Evolutionary conservation across 1,140 invertebrate species (phyloP), one percentile per base, ranked within the genome.

Genomic region (Brachionus calyciflorus): DNA sequence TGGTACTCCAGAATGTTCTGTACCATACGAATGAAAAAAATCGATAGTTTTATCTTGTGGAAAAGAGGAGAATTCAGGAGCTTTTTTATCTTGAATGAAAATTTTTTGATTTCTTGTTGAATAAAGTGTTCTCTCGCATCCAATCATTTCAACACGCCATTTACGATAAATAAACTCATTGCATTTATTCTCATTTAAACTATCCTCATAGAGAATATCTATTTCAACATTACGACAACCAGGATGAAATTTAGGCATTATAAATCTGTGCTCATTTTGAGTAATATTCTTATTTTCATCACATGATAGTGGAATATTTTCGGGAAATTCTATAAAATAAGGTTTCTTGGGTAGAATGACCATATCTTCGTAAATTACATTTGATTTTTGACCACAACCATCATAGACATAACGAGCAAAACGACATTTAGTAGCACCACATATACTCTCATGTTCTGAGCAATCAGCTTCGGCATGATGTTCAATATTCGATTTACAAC

Each of bases 311-410:
- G 30, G 30, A 6, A 65, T 37, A 44, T 65, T 65, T 4, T 28
- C n/a, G 10, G 60, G 60, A 65, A 65, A 65, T 19, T 1, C 33
- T 10, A 17, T 19, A 44, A 65, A 65, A 37, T n/a, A 40, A 6
- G 60, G 60, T 21, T 65, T 44, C 14, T 26, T 65, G 14, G 60
- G 60, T 4, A 65, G 24, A 65, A 65, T 33, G 7, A 17, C n/a
- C n/a, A 65, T 21, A 24, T 37, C 19, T 65, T 65, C 60, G 17
- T 17, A 44, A 30, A 65, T 12, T 65, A 30, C 60, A 44, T 65
- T 65, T 19, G 60, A 65, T 33, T 44, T 65, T 65, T 65, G 60
- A 33, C 60, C 60, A 44, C 60, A 65, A 3, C 30, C 30, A 44
- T 65, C 60, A 21, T 17, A 65, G 4, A 65, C 14, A 4, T 28